Conservation (phyloP, 2,888 invertebrate genomes). For the Scelioninae gen. 1 region DNA sequence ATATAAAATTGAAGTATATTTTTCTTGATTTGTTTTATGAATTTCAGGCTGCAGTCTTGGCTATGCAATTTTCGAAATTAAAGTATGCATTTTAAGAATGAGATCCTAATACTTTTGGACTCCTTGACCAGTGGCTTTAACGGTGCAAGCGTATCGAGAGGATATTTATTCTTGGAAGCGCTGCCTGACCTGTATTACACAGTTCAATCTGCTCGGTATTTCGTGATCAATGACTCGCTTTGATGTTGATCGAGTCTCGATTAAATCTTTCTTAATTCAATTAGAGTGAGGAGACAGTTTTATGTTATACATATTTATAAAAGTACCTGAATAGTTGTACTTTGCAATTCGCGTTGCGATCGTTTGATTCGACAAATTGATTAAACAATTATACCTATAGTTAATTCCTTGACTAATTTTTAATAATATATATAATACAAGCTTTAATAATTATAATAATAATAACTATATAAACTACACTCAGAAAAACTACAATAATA, state of each 20-base stretch:
- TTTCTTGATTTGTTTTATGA: too few relatives aligned
- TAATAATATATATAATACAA: too few relatives aligned
- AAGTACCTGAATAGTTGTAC: constrained; percentile 42
- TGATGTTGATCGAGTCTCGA: constrained; percentile 35
- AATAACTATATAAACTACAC: too few relatives aligned
- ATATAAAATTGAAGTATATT: too few relatives aligned
- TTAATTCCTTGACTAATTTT: background rate
- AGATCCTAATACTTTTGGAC: constrained; percentile 53
- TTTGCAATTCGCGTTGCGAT: constrained; percentile 26
- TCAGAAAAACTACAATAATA: too few relatives aligned
- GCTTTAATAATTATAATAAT: too few relatives aligned
- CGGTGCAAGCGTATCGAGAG: constrained; percentile 51
- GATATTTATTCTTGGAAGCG: constrained; percentile 65
- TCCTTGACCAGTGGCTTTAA: constrained; percentile 29
- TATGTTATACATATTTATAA: constrained; percentile 20
- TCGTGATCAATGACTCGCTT: constrained; percentile 56
- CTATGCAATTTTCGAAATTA: constrained; percentile 16
- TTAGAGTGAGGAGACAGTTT: constrained; percentile 10
- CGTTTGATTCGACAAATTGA: constrained; percentile 2
- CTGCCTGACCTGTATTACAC: constrained; percentile 60
- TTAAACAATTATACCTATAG: background rate
- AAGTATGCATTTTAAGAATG: constrained; percentile 48
- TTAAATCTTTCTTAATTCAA: constrained; percentile 28
- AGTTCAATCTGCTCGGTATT: constrained; percentile 47
- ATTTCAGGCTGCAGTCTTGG: too few relatives aligned